Evolutionary conservation across 35 echinoderm and acorn worm species (phyloP).

Genomic region (Diadema setosum): DNA sequence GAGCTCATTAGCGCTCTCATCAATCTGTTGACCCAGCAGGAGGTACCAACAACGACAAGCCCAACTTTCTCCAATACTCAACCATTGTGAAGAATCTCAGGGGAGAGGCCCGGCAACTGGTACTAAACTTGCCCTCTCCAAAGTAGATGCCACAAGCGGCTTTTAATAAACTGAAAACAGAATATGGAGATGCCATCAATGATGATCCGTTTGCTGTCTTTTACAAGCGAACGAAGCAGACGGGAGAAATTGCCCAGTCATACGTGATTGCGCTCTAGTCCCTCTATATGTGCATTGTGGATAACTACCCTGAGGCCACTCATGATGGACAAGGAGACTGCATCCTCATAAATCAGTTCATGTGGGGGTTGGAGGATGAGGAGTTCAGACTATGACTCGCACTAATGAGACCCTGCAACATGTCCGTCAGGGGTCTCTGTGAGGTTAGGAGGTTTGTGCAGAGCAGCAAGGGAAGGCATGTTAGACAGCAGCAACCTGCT

Average conservation of each 20-base stretch:
- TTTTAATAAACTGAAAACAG: too few species aligned
- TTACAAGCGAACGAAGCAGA: neutral
- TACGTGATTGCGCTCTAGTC: neutral
- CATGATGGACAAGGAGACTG: neutral
- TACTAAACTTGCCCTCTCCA: neutral
- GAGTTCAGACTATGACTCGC: neutral
- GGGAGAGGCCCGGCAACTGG: too few species aligned
- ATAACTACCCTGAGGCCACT: neutral
- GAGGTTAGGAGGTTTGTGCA: neutral
- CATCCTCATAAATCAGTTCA: neutral
- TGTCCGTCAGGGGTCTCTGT: neutral
- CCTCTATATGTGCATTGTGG: neutral
- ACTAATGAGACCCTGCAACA: too few species aligned
- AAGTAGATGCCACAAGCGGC: neutral
- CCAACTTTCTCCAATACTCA: constrained; percentile 21
- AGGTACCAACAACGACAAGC: too few species aligned
- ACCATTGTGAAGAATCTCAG: constrained; percentile 27
- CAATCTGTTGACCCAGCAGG: too few species aligned
- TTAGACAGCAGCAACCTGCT: neutral
- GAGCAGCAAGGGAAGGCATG: neutral
- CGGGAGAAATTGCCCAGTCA: neutral
- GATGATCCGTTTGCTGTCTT: constrained; percentile 6
- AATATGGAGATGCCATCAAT: neutral
- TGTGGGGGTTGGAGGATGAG: neutral
- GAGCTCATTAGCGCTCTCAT: too few species aligned